Base-by-base conservation (phyloP, 2,888 invertebrate species). In the Monochamus alternatus region DNA sequence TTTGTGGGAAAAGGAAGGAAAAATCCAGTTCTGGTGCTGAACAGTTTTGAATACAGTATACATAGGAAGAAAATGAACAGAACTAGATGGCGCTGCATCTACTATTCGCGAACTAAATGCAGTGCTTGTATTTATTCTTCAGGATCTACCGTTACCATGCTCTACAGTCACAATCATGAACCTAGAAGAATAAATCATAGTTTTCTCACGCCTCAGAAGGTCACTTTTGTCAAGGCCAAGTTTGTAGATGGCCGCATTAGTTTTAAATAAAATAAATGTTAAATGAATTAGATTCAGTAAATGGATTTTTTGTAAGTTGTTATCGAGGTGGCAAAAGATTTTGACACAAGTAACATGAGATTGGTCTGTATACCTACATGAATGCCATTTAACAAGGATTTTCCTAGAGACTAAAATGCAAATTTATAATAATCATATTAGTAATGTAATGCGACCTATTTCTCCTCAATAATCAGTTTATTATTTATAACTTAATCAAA, bases 81-180 rank as follows among this genome's bases (percentile, higher is more conserved):
- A 32, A 83, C 81, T 3, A 81, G 83, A 77, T 83, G 83, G 83
- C 76, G 81, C 3, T 83, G 83, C 59, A 76, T 66, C 32, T 75
- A 65, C 30, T 83, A 83, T 71, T 79, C 76, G 63, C 80, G 78
- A 65, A 81, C 81, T 38, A 80, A 78, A 65, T 83, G 83, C 66
- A 78, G 78, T n/a, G 62, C 59, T 9, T 73, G 52, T 63, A 47
- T 73, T 55, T 65, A 73, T 43, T 65, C 73, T 9, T 12, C 31
- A 58, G 73, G 44, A 38, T 44, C 44, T 12, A 44, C 22, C 4
- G 60, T 22, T 12, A 62, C 70, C 3, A 47, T 62, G 12, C 58
- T 55, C 14, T 32, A 7, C 7, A 2, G 5, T 31, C 67, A 67
- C 22, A 67, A 67, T 12, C 67, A 67, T 22, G 67, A 67, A 67